phyloP scores from a whole-genome alignment of 2,797 vertebrate genomes.

The Sebastes cheni region DNA sequence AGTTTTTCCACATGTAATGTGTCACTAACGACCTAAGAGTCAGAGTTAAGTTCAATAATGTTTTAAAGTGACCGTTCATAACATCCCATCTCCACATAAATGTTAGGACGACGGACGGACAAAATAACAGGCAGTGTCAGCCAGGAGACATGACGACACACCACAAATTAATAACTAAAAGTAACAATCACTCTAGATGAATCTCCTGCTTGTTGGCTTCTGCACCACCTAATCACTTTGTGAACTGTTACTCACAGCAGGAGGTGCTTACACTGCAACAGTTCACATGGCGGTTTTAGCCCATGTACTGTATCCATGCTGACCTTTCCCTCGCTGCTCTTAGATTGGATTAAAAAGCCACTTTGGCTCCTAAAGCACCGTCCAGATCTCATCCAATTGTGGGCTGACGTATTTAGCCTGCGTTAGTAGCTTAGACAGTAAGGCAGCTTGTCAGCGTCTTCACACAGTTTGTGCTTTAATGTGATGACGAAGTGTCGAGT shows the following conservation, averaged over 20 bases:
- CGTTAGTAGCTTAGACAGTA: slow-evolving; percentile 60
- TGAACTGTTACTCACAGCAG: neutral
- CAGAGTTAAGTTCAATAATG: neutral
- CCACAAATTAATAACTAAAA: neutral
- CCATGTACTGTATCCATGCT: neutral
- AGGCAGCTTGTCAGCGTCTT: neutral
- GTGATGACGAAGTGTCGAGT: neutral
- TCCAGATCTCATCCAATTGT: slow-evolving; percentile 75
- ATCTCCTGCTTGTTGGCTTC: neutral
- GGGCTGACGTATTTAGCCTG: slow-evolving; percentile 67
- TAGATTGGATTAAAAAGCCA: slow-evolving; percentile 63
- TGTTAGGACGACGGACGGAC: neutral
- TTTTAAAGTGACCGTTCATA: neutral
- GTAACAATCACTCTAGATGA: neutral
- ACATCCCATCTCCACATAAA: neutral
- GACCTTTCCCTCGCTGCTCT: slow-evolving; percentile 39
- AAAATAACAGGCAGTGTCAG: neutral
- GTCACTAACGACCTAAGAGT: neutral
- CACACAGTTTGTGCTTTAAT: neutral
- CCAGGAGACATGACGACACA: neutral
- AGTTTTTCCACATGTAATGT: neutral
- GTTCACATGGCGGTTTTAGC: neutral
- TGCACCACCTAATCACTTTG: neutral
- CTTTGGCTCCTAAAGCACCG: slow-evolving; percentile 53
- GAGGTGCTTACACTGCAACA: neutral